Percentiles rank a stretch among this genome's conserved stretches.
Evolutionary conservation across 2,888 invertebrate species (phyloP).

Genomic region (Megamerina dolium): DNA sequence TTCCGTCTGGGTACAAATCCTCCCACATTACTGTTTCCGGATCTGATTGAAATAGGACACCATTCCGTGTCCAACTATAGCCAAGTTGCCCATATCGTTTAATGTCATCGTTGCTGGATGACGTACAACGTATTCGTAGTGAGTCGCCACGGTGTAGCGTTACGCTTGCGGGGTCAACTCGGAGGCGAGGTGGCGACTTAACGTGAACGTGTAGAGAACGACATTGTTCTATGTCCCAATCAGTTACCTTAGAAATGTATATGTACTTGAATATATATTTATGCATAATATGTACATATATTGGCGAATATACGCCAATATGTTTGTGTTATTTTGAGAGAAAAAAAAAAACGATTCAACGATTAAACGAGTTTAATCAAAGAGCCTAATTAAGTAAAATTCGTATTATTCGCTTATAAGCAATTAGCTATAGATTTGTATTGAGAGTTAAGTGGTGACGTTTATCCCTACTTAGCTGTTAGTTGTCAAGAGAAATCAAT

Average conservation of each 20-base stretch:
- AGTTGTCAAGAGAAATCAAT: too few species aligned
- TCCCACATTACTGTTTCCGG: slow-evolving; percentile 78
- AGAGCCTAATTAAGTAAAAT: too few species aligned
- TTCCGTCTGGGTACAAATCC: slow-evolving; percentile 76
- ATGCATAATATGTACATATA: background rate
- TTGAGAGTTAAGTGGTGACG: too few species aligned
- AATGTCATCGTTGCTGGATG: slow-evolving; percentile 58
- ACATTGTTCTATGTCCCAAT: slow-evolving; percentile 63
- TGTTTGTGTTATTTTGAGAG: too few species aligned
- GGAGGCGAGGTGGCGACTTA: slow-evolving; percentile 57
- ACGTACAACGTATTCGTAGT: slow-evolving; percentile 54
- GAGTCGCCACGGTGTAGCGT: slow-evolving; percentile 56
- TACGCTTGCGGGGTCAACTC: slow-evolving; percentile 61
- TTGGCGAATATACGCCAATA: background rate
- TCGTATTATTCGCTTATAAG: too few species aligned
- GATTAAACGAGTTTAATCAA: too few species aligned
- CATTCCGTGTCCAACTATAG: slow-evolving; percentile 79
- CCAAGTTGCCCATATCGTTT: slow-evolving; percentile 61
- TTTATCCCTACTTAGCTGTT: too few species aligned
- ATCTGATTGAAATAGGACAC: slow-evolving; percentile 64
- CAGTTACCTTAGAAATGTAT: slow-evolving; percentile 59
- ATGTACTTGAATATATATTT: slow-evolving; percentile 7
- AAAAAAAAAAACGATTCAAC: too few species aligned
- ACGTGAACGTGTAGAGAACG: slow-evolving; percentile 57
- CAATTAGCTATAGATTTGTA: too few species aligned